Evolutionary conservation across 2,113 vertebrate genomes (phyloP).

Genomic region (Etheostoma cragini): DNA sequence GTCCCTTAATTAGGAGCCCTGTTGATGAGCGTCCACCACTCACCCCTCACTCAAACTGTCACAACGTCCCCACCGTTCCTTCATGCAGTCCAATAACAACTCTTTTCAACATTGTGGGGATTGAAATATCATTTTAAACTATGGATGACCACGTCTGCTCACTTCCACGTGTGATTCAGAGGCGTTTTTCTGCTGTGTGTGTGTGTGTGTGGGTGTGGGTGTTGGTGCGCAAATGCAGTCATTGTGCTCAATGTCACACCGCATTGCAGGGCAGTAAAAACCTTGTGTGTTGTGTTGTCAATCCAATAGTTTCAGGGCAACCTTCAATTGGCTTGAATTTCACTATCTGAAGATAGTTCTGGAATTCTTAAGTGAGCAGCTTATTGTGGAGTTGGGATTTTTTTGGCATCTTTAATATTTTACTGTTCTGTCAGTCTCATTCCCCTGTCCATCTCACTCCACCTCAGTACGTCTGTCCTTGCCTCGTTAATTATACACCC

Average conservation of each 20-base stretch:
- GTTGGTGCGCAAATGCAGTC: conserved; percentile 37
- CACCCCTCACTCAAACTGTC: background rate
- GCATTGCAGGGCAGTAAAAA: conserved; percentile 77
- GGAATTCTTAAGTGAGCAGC: conserved; percentile 18
- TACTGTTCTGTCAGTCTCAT: background rate
- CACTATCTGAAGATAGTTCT: background rate
- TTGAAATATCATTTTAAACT: conserved; percentile 4
- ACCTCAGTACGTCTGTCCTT: background rate
- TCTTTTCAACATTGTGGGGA: background rate
- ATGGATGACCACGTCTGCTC: conserved; percentile 5
- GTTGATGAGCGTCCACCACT: background rate
- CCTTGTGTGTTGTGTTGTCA: conserved; percentile 27
- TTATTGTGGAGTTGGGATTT: background rate
- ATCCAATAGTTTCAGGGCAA: conserved; percentile 12
- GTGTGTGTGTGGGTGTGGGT: background rate
- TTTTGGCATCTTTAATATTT: background rate
- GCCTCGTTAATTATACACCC: conserved; percentile 14
- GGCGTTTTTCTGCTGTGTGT: conserved; percentile 41
- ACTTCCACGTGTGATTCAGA: conserved; percentile 49
- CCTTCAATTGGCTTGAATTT: conserved; percentile 1
- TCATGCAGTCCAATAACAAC: background rate
- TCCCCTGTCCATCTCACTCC: background rate
- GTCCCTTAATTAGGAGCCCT: too few relatives aligned
- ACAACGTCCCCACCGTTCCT: background rate
- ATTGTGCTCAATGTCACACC: conserved; percentile 72